Evolutionary conservation across 1,140 invertebrate species (phyloP), one percentile per base, ranked within the genome.

Genomic region (Sminthurides bifidus): DNA sequence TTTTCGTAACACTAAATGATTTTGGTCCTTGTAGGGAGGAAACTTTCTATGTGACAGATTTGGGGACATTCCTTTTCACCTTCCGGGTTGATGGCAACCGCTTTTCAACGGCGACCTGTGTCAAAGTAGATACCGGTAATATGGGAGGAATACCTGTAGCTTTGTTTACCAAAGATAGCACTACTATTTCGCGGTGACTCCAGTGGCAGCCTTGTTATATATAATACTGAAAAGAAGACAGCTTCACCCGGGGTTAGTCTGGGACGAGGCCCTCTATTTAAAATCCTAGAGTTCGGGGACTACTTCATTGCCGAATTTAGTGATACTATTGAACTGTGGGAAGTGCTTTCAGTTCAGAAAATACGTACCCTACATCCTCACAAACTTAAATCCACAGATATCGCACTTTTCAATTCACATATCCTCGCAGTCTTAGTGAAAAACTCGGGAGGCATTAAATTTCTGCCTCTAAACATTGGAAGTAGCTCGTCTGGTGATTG

Each of bases 221-320:
- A 64, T 52, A 59, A 64, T 37, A 64, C 62, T 2, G 59, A 58
- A 29, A 64, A 64, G 56, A 64, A 64, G 51, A 61, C 62, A 12
- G 62, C 62, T 30, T 60, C 56, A 15, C 54, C 62, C 6, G 59
- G 62, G 5, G 51, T 60, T 37, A 50, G 27, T 33, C 40, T 64
- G 44, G 62, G 62, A 1, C 50, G 56, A 52, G 62, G 62, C 12
- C 62, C 62, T 4, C 30, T 64, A 15, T 38, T 60, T 3, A 49
- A 43, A 30, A 52, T 61, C 1, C 35, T 61, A 23, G 35, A 24
- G 21, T 52, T 57, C 24, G 37, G 33, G 26, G 48, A 35, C 26
- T 38, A 41, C 21, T 60, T 60, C 48, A 43, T 64, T 19, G 50
- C 50, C 29, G 52, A 59, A 21, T 64, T 64, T 37, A 37, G 31